Percentiles rank a stretch among this genome's conserved stretches.
Evolutionary conservation across 2,113 vertebrate genomes (phyloP).

Genomic region (Oreochromis tanganicae): DNA sequence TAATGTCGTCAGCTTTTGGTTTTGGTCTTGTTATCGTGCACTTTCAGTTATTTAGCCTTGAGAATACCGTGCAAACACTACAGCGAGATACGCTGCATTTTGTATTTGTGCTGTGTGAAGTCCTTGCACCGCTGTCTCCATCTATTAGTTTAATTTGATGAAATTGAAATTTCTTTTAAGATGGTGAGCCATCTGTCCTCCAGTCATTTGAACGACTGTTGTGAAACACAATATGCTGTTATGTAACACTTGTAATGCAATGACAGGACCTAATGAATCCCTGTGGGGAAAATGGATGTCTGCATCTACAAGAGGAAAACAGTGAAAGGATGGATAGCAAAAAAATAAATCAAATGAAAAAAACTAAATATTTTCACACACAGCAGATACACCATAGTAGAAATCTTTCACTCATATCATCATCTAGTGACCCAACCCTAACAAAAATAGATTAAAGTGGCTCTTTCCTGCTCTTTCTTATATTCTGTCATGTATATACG

Average conservation of each 20-base stretch:
- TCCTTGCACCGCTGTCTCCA: rapidly evolving
- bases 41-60: not conserved
- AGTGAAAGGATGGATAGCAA: rapidly evolving
- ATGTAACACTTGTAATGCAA: not conserved
- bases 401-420: not conserved
- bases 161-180: not conserved
- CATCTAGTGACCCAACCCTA: not conserved
- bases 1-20: not conserved
- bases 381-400: not conserved
- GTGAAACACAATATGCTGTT: not conserved
- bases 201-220: not conserved
- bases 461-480: not conserved
- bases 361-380: rapidly evolving
- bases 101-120: not conserved
- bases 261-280: not conserved
- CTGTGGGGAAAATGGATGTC: not conserved
- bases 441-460: not conserved
- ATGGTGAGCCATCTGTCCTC: not conserved
- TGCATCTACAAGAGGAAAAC: not conserved
- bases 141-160: not conserved
- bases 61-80: not conserved
- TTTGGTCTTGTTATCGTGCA: not conserved
- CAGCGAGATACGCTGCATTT: rapidly evolving
- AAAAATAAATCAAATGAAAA: rapidly evolving
- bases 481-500: rapidly evolving